phyloP scores from a whole-genome alignment of 2,113 vertebrate genomes.

The Pygoscelis adeliae region DNA sequence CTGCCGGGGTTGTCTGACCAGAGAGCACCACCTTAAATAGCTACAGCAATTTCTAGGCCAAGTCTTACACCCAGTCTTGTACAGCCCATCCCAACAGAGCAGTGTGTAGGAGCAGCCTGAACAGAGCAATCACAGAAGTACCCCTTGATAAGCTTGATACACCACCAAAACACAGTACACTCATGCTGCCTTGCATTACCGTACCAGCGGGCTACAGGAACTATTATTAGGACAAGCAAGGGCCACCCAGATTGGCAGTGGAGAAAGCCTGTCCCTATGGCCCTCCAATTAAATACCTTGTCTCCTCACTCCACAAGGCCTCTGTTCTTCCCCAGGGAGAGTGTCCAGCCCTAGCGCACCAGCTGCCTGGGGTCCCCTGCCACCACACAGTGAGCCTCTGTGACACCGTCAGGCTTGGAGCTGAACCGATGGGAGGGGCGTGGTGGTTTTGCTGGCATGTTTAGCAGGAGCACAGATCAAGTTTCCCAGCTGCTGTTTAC shows the following conservation, averaged over 20 bases:
- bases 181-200: fast-evolving
- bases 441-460: fast-evolving
- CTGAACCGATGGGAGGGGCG: background rate
- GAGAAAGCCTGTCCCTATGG: fast-evolving
- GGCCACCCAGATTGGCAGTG: background rate
- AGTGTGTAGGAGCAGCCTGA: fast-evolving
- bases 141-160: background rate
- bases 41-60: background rate
- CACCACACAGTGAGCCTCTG: background rate
- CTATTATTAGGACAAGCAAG: background rate
- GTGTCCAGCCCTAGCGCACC: background rate
- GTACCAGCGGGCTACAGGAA: background rate
- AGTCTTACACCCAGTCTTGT: fast-evolving
- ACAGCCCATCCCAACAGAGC: background rate
- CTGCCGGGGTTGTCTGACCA: background rate
- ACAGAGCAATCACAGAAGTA: background rate
- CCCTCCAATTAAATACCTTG: background rate
- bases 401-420: fast-evolving
- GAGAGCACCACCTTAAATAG: background rate
- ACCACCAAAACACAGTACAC: background rate
- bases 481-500: background rate
- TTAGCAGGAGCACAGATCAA: background rate
- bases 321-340: background rate
- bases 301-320: fast-evolving
- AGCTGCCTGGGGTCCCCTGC: background rate